Conservation (phyloP, 30 jellyfish, hydroid and myxozoan genomes). For the Turritopsis rubra region DNA sequence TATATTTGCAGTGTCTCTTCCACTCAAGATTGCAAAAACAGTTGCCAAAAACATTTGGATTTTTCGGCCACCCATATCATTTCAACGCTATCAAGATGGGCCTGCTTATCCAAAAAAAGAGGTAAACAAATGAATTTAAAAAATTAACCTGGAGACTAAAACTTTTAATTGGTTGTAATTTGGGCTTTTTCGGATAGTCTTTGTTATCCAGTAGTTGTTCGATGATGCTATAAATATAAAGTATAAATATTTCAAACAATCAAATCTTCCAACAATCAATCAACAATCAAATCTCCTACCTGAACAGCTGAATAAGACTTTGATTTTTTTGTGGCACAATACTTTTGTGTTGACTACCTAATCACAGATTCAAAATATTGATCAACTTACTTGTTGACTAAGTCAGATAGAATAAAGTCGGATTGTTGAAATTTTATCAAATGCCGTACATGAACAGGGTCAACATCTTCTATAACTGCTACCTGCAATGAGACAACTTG, state of each 20-base stretch:
- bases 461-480: conserved; percentile 7
- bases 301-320: no score
- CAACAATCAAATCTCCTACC: no score
- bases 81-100: no score
- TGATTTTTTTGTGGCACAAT: no score
- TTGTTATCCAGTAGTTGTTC: conserved; percentile 5
- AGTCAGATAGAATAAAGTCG: neutral
- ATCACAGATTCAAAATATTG: neutral
- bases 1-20: no score
- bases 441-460: neutral
- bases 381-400: neutral
- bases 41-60: no score
- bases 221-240: neutral
- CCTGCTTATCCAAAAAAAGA: no score
- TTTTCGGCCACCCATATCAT: no score
- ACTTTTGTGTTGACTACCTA: no score
- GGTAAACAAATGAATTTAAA: neutral
- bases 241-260: neutral
- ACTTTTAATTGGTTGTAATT: neutral
- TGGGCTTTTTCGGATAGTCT: conserved; percentile 2
- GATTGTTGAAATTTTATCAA: neutral
- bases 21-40: no score
- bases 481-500: neutral
- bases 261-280: no score
- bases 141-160: neutral